Base-by-base conservation (phyloP, 2,888 invertebrate species). In the Tenthredo notha region DNA sequence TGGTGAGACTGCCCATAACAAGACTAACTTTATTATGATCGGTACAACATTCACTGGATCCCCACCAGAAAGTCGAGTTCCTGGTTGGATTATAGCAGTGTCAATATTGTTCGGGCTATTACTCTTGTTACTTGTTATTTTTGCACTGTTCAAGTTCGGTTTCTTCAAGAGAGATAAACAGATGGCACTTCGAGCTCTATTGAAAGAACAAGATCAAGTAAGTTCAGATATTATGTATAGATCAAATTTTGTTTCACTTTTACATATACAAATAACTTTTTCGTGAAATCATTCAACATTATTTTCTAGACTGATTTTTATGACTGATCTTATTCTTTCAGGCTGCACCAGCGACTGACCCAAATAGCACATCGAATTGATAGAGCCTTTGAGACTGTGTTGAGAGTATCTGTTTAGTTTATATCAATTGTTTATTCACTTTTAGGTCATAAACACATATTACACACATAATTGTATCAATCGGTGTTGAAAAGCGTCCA, bases 1-100 rank as follows among this genome's bases (percentile, higher is more conserved):
- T 33, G 88, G 89, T 85, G 92, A 92, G 87, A 91, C 85, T 84
- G 85, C 88, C 47, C 85, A 85, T 3, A 84, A 88, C 75, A 91
- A 90, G 86, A 88, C 91, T 1, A 91, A 94, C 85, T 84, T 21
- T 18, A 86, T 88, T 29, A 86, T 87, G 15, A 90, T 94, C n/a
- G 90, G 91, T 43, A 94, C 92, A 82, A 90, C 92, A 33, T 94
- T 94, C 80, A 86, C 93, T 10, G 93, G 92, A 25, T 91, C 92
- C 25, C 89, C 91, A 4, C 82, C 88, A 10, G 90, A 89, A 21
- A 86, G 87, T 77, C 87, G 84, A 21, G 86, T 92, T 61, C 90
- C 91, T 3, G 65, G 85, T 15, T 92, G 92, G 93, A 89, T 93
- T 83, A 88, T 92, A 47, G 86, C 87, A 5, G 43, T 91, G 37